phyloP scores from a whole-genome alignment of 2,797 vertebrate genomes.

The Lagodon rhomboides region DNA sequence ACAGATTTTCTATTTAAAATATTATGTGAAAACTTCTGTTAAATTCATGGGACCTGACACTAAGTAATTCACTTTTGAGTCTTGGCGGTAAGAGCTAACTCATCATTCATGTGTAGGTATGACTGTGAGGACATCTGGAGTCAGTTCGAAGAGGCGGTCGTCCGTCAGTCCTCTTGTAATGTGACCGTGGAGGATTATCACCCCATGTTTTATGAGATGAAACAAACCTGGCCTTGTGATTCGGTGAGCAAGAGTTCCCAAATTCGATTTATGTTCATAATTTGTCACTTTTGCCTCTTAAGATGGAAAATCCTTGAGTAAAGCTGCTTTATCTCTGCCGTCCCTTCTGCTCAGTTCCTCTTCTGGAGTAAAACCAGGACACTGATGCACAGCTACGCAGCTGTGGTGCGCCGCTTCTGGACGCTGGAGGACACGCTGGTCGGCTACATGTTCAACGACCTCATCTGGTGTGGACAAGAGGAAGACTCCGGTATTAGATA shows the following conservation, averaged over 20 bases:
- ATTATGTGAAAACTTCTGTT: too few species aligned
- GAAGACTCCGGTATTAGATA: conserved; percentile 74
- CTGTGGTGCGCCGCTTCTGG: conserved; percentile 76
- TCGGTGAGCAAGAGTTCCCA: conserved; percentile 55
- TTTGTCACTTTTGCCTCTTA: background rate
- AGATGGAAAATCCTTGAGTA: background rate
- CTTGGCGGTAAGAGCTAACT: too few species aligned
- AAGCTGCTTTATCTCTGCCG: background rate
- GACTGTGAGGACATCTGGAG: conserved; percentile 84
- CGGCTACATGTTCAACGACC: conserved; percentile 88
- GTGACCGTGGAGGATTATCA: conserved; percentile 73
- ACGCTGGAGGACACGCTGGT: conserved; percentile 87
- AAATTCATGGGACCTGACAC: too few species aligned
- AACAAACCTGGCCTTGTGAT: conserved; percentile 77
- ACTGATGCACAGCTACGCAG: conserved; percentile 81
- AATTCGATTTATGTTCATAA: fast-evolving
- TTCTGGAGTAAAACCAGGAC: conserved; percentile 88
- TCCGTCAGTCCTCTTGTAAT: conserved; percentile 68
- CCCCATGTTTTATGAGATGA: conserved; percentile 69
- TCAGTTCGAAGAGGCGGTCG: conserved; percentile 73
- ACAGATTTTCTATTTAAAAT: too few species aligned
- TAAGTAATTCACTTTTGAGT: too few species aligned
- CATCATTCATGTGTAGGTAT: conserved; percentile 58
- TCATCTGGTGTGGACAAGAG: conserved; percentile 85
- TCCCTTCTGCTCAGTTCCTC: conserved; percentile 73